Evolutionary conservation across 2,113 vertebrate species (phyloP).

Genomic region (Colossoma macropomum): DNA sequence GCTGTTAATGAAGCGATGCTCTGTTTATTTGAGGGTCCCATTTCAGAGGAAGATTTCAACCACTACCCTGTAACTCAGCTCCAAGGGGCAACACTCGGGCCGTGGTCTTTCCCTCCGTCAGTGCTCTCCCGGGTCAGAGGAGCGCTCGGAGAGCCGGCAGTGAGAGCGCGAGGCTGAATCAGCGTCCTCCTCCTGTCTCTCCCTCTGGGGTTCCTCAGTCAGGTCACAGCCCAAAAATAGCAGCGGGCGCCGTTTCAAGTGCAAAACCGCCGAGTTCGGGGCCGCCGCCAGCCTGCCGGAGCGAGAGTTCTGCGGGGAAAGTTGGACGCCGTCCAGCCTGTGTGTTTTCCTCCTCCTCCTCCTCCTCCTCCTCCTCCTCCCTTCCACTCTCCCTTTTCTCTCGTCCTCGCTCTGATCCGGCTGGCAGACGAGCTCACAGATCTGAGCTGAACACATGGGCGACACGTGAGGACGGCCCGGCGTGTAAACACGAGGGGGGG

Average conservation of each 20-base stretch:
- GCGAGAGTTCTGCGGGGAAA: constrained; percentile 93
- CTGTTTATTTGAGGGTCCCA: too few relatives aligned
- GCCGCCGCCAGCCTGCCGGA: constrained; percentile 90
- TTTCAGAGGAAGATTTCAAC: too few relatives aligned
- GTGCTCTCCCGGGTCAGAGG: too few relatives aligned
- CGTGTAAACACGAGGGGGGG: constrained; percentile 65
- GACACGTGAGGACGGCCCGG: constrained; percentile 83
- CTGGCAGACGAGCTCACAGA: constrained; percentile 88
- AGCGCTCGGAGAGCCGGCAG: background rate
- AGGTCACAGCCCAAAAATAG: constrained; percentile 97
- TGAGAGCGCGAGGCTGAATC: constrained; percentile 62
- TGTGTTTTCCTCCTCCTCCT: constrained; percentile 41
- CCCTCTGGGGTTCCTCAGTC: constrained; percentile 91
- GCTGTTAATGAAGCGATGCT: too few relatives aligned
- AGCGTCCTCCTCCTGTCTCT: constrained; percentile 79
- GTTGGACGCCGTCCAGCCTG: constrained; percentile 88
- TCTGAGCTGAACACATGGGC: constrained; percentile 88
- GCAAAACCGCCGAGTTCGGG: constrained; percentile 90
- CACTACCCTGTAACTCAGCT: too few relatives aligned
- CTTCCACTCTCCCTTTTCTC: background rate
- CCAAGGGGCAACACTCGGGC: too few relatives aligned
- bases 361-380: background rate
- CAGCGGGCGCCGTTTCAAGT: constrained; percentile 93
- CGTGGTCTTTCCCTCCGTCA: too few relatives aligned
- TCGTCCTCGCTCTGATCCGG: constrained; percentile 82